Evolutionary conservation across 2,888 invertebrate genomes (phyloP).

Genomic region (Drosophila niveifrons): DNA sequence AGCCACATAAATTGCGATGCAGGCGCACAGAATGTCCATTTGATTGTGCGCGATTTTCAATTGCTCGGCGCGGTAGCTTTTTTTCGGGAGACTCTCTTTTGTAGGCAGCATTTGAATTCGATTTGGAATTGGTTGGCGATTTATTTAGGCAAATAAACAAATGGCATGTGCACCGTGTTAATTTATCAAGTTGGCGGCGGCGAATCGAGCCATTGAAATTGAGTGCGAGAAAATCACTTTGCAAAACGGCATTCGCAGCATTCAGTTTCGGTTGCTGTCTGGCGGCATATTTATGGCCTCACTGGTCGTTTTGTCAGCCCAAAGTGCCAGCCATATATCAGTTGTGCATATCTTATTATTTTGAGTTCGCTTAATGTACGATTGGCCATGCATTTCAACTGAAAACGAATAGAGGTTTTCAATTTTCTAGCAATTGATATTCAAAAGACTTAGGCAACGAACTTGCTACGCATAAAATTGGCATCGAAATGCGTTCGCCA

Average conservation of each 20-base stretch:
- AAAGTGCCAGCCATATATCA: conserved; percentile 76
- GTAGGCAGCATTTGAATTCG: conserved; percentile 62
- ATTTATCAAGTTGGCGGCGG: conserved; percentile 72
- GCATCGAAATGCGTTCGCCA: background rate
- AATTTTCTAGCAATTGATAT: conserved; percentile 28
- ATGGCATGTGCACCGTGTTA: conserved; percentile 79
- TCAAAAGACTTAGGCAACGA: conserved; percentile 45
- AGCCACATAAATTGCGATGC: conserved; percentile 71
- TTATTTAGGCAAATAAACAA: conserved; percentile 79
- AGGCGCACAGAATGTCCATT: conserved; percentile 69
- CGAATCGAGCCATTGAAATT: conserved; percentile 59
- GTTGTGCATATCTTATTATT: conserved; percentile 72
- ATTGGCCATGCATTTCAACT: conserved; percentile 60
- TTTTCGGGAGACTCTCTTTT: conserved; percentile 39
- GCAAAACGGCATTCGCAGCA: conserved; percentile 38
- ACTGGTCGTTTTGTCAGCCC: conserved; percentile 72
- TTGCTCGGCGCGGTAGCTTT: conserved; percentile 68
- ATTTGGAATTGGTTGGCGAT: conserved; percentile 66
- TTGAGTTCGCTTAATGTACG: conserved; percentile 51
- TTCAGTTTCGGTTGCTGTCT: conserved; percentile 47
- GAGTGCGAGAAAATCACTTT: conserved; percentile 80
- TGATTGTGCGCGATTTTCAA: conserved; percentile 74
- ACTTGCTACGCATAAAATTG: conserved; percentile 13
- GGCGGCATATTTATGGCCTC: conserved; percentile 66
- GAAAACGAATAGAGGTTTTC: conserved; percentile 61